Conservation (phyloP, 2,797 vertebrate genomes). For the Botia almorhae region DNA sequence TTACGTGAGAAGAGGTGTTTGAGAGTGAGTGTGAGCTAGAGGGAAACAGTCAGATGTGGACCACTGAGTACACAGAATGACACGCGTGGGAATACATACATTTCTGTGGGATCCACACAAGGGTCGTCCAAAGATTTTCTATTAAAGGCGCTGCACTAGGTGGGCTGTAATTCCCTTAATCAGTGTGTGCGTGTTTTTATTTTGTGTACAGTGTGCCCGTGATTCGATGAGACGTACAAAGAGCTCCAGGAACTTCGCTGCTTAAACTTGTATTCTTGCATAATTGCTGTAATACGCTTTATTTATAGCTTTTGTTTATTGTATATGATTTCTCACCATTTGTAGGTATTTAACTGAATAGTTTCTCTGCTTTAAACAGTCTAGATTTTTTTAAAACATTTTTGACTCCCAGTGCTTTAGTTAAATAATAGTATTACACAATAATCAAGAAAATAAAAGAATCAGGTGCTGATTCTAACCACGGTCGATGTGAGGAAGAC, state of each 20-base stretch:
- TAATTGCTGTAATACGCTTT: slow-evolving; percentile 70
- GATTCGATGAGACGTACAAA: slow-evolving; percentile 74
- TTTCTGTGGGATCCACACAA: background rate
- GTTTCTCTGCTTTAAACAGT: background rate
- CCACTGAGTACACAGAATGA: background rate
- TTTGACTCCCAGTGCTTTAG: background rate
- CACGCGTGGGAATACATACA: background rate
- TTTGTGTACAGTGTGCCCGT: slow-evolving; percentile 37
- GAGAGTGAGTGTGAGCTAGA: background rate
- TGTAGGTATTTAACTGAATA: background rate
- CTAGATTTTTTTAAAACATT: too few relatives aligned
- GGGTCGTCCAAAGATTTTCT: background rate
- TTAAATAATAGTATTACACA: background rate
- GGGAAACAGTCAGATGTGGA: slow-evolving; percentile 3
- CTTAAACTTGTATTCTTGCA: slow-evolving; percentile 75
- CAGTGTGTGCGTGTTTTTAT: background rate
- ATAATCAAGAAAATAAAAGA: background rate
- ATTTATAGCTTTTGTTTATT: slow-evolving; percentile 73
- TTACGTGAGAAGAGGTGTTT: background rate
- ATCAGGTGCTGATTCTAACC: too few relatives aligned
- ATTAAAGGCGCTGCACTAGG: background rate
- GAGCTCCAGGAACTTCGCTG: slow-evolving; percentile 76
- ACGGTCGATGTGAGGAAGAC: too few relatives aligned
- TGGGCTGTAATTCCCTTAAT: background rate
- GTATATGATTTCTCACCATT: background rate